Evolutionary conservation across 2,888 invertebrate species (phyloP), one percentile per base, ranked within the genome.

Genomic region (Pimpla rufipes): DNA sequence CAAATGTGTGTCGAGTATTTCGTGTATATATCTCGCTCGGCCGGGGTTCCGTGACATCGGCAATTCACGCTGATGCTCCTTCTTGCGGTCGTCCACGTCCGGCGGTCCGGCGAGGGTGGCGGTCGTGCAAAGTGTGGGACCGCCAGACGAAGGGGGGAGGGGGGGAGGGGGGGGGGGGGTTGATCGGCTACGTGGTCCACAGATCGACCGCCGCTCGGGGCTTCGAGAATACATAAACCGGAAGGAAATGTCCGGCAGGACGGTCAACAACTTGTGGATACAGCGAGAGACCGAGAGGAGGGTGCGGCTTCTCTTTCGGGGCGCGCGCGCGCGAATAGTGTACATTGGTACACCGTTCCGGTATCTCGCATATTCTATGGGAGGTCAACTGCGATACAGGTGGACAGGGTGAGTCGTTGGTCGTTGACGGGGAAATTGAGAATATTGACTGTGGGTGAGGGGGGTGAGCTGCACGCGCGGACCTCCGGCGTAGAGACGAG

Each of bases 201-300:
- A 62, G 16, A 62, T 62, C 62, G 37, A 62, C 62, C 62, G 37
- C 62, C 16, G 10, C 62, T 37, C 37, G 18, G 37, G 62, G 35
- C 45, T 23, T 47, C 35, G 40, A 21, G 23, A 42, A 71, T 71
- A 45, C 50, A 45, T 64, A 45, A 21, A 45, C 62, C 50, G 52
- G 52, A 64, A 64, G 64, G 47, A 64, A 64, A 47, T 11, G 29
- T 66, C n/a, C 37, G 52, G n/a, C 45, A 13, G 47, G 52, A 52
- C 52, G 76, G 64, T 76, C 73, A 57, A 73, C 73, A 57, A 73
- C 57, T 73, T 57, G 73, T 57, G 73, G 57, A 57, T 40, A 62
- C 59, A 57, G 37, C 47, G 18, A 7, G 62, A 16, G 62, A n/a
- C n/a, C 5, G 59, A 8, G 16, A 10, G 37, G 29, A 2, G 29